Evolutionary conservation across 2,888 invertebrate species (phyloP), one percentile per base, ranked within the genome.

Genomic region (Athrips mouffetella): DNA sequence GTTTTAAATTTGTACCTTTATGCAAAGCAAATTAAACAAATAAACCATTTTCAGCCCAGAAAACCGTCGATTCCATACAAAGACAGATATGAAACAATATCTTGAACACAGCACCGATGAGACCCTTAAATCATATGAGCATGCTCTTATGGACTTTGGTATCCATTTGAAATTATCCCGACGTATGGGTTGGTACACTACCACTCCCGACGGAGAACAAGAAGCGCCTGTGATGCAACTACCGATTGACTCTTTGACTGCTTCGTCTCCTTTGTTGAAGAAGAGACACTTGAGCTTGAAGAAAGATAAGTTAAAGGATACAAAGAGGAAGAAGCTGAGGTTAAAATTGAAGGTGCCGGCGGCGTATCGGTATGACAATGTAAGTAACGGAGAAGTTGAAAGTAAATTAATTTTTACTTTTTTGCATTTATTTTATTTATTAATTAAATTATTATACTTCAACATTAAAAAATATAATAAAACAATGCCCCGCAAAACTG

Each of bases 151-250:
- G 31, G 89, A 89, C 57, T 89, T 89, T 41, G 85, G 87, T 1
- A 76, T 82, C 0, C 89, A 89, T 55, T 59, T 88, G 40, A 89
- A 89, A 57, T 60, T 86, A 16, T 66, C 89, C 0, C 64, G 87
- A 0, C 74, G 85, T 0, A 75, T 89, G 67, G 88, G 89, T 11
- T 89, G 89, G 88, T 78, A 79, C 50, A 52, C 63, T 0, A 60
- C 53, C 11, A 72, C 76, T 0, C 64, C 73, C 0, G 76, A 65
- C 6, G 77, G 73, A 0, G 50, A 58, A 0, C 57, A 62, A 0
- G 66, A 66, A 2, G 64, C 61, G 0, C 67, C 69, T 0, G 59
- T 67, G 1, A 52, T 60, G 0, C 61, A 68, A 0, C 50, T 74
- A 5, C 67, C 76, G 0, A 53, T 62, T 0, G 70, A 62, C 2